Evolutionary conservation across 2,797 vertebrate species (phyloP).

Genomic region (Columba guinea): DNA sequence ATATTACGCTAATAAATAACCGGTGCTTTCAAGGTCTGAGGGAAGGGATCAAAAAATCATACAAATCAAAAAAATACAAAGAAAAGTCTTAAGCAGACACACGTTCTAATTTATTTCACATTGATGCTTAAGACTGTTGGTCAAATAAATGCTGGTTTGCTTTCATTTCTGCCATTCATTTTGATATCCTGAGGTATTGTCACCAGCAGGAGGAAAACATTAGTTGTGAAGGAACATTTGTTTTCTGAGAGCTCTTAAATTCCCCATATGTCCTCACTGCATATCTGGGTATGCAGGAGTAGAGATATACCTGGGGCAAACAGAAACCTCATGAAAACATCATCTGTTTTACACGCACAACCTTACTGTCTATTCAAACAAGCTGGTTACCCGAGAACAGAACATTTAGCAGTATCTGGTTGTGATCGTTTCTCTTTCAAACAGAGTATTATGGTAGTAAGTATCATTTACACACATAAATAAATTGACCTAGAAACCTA

Average conservation of each 20-base stretch:
- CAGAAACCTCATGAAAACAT: background rate
- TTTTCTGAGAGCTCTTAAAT: constrained; percentile 3
- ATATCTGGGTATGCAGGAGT: background rate
- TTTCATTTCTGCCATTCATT: background rate
- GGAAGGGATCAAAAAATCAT: background rate
- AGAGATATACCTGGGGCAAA: background rate
- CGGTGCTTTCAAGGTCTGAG: constrained; percentile 51
- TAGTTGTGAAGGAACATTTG: background rate
- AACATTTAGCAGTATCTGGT: background rate
- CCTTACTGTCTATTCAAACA: background rate
- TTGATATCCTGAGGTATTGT: background rate
- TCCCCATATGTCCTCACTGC: background rate
- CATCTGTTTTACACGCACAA: background rate
- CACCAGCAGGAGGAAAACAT: background rate
- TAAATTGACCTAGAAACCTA: background rate
- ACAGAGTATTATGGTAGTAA: background rate
- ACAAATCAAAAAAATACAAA: constrained; percentile 42
- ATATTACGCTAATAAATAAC: constrained; percentile 68
- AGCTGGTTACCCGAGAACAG: background rate
- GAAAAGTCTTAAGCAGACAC: background rate
- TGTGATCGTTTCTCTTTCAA: background rate
- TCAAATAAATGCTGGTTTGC: background rate
- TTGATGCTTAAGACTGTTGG: background rate
- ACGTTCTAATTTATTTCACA: constrained; percentile 36
- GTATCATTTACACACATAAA: background rate